Conservation (phyloP, 2,888 invertebrate genomes). For the Euplexia lucipara region DNA sequence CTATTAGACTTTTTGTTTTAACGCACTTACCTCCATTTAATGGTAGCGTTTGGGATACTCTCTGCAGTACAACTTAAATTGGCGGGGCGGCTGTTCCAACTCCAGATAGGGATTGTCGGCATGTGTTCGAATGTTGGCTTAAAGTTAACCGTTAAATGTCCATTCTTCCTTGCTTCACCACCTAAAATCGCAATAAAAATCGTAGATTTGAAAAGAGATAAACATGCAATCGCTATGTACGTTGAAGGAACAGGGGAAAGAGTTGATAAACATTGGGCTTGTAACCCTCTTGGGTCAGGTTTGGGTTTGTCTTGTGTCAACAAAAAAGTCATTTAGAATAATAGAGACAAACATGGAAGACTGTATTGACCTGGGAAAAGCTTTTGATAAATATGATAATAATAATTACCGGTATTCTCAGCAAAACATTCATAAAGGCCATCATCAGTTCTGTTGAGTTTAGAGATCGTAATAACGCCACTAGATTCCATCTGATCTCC, state of each 20-base stretch:
- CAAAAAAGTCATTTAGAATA: background rate
- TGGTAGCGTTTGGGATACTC: conserved; percentile 97
- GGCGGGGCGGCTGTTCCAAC: conserved; percentile 95
- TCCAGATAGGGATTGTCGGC: conserved; percentile 94
- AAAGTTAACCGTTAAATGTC: conserved; percentile 96
- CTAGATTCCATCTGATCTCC: conserved; percentile 89
- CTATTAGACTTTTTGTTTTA: conserved; percentile 48
- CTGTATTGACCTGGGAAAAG: too few relatives aligned
- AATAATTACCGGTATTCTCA: conserved; percentile 92
- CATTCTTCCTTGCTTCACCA: conserved; percentile 94
- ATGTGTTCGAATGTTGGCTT: conserved; percentile 94
- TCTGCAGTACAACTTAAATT: conserved; percentile 97
- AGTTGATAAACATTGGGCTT: background rate
- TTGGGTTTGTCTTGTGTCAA: background rate
- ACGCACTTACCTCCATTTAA: conserved; percentile 93
- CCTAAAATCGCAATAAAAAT: conserved; percentile 75
- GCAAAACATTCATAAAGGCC: conserved; percentile 97
- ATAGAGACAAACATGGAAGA: background rate
- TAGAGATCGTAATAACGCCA: conserved; percentile 93
- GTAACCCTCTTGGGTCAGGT: background rate
- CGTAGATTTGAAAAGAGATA: background rate
- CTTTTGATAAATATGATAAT: background rate
- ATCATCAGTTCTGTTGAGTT: conserved; percentile 94
- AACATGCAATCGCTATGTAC: background rate
- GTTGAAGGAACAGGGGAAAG: background rate